phyloP scores from a whole-genome alignment of 2,113 vertebrate species.

The Anser cygnoides region DNA sequence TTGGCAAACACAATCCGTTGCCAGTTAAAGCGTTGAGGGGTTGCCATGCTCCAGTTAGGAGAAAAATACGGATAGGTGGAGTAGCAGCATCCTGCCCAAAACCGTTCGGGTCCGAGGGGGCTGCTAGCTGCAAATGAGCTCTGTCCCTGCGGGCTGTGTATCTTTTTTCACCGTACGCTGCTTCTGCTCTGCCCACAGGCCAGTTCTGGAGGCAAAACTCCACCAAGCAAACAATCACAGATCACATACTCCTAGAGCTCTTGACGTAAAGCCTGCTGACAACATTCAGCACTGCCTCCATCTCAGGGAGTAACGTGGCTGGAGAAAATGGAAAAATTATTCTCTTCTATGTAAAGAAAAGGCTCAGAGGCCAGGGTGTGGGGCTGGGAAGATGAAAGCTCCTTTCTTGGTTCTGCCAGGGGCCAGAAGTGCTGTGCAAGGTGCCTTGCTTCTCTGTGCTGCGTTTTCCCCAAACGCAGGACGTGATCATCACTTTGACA shows the following conservation, averaged over 20 bases:
- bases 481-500: too few relatives aligned
- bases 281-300: background rate
- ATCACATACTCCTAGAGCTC: background rate
- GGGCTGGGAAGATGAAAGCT: background rate
- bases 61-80: background rate
- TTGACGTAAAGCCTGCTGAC: background rate
- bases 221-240: background rate
- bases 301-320: background rate
- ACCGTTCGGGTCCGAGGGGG: background rate
- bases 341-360: background rate
- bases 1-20: background rate
- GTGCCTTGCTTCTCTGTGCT: background rate
- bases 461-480: background rate
- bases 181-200: background rate
- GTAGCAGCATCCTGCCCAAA: background rate
- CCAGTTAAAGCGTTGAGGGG: background rate
- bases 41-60: background rate
- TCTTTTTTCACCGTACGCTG: background rate
- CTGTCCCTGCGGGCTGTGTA: accelerated
- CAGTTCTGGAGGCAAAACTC: too few relatives aligned
- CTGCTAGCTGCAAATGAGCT: background rate
- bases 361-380: background rate
- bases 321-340: background rate
- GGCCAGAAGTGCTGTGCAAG: background rate
- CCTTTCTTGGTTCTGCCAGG: background rate